phyloP scores from a whole-genome alignment of 1,140 invertebrate genomes.

The Hyles euphorbiae region DNA sequence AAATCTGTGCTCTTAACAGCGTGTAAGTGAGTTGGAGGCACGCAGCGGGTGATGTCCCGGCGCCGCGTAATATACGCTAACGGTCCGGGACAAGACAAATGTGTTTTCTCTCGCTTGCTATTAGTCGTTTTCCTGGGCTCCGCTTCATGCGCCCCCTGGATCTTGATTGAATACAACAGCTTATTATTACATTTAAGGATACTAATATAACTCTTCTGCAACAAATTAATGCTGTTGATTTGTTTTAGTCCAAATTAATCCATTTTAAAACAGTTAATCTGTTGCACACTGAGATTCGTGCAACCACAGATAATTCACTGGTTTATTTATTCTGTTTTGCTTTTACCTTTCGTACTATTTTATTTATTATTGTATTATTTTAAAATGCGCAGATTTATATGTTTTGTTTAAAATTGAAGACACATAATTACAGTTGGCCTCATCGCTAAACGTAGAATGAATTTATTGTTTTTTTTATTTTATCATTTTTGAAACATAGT shows the following conservation, averaged over 20 bases:
- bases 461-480: too few species aligned
- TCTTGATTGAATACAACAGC: constrained; percentile 53
- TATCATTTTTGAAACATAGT: too few species aligned
- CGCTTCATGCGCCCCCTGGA: constrained; percentile 37
- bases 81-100: constrained; percentile 70
- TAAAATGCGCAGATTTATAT: too few species aligned
- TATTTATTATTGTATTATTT: too few species aligned
- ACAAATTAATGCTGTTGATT: constrained; percentile 4
- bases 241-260: neutral
- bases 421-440: too few species aligned
- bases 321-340: too few species aligned
- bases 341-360: too few species aligned
- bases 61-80: constrained; percentile 68
- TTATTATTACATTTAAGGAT: constrained; percentile 34
- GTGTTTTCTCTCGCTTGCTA: constrained; percentile 65
- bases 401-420: too few species aligned
- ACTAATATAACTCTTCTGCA: neutral
- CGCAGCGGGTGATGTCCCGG: constrained; percentile 57
- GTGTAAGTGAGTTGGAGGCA: constrained; percentile 47
- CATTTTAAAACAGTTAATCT: too few species aligned
- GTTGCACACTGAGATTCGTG: too few species aligned
- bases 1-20: constrained; percentile 28
- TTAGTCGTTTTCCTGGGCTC: constrained; percentile 35
- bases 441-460: too few species aligned
- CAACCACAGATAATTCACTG: too few species aligned